Evolutionary conservation across 1,140 invertebrate genomes (phyloP).

Genomic region (Drosophila sturtevanti): DNA sequence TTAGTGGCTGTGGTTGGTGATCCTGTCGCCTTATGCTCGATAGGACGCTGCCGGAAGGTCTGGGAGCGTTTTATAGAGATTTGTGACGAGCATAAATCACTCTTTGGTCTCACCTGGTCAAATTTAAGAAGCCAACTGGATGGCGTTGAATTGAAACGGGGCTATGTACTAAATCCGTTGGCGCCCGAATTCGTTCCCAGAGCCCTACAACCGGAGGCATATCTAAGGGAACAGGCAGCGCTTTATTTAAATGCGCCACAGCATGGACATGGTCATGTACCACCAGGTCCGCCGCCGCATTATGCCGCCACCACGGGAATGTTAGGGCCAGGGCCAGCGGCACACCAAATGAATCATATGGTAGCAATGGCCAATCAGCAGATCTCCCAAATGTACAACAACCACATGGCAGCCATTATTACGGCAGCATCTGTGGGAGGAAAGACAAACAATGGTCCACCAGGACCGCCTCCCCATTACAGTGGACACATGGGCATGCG

Average conservation of each 20-base stretch:
- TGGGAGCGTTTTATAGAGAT: constrained; percentile 92
- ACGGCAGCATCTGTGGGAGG: constrained; percentile 55
- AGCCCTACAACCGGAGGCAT: constrained; percentile 83
- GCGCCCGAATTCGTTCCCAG: constrained; percentile 91
- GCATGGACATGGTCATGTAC: constrained; percentile 47
- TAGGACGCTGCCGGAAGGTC: constrained; percentile 92
- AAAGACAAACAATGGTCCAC: constrained; percentile 56
- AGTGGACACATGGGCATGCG: constrained; percentile 73
- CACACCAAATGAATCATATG: constrained; percentile 71
- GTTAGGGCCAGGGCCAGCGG: constrained; percentile 61
- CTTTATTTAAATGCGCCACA: constrained; percentile 65
- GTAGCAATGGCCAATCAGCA: constrained; percentile 69
- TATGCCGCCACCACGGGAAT: constrained; percentile 54
- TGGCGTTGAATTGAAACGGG: constrained; percentile 89
- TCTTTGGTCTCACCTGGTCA: constrained; percentile 89
- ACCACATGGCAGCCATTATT: constrained; percentile 71
- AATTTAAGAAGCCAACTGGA: constrained; percentile 88
- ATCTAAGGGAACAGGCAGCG: constrained; percentile 77
- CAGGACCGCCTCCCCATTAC: constrained; percentile 55
- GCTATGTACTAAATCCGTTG: constrained; percentile 91
- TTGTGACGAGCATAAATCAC: constrained; percentile 89
- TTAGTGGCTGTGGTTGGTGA: constrained; percentile 95
- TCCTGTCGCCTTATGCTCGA: constrained; percentile 92
- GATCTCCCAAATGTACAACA: constrained; percentile 65
- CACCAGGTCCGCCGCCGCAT: constrained; percentile 54